These are phyloP conservation scores for Siniperca obscura DNA, from an alignment of 2,797 vertebrate species.

Conservation along the genomic window DNA sequence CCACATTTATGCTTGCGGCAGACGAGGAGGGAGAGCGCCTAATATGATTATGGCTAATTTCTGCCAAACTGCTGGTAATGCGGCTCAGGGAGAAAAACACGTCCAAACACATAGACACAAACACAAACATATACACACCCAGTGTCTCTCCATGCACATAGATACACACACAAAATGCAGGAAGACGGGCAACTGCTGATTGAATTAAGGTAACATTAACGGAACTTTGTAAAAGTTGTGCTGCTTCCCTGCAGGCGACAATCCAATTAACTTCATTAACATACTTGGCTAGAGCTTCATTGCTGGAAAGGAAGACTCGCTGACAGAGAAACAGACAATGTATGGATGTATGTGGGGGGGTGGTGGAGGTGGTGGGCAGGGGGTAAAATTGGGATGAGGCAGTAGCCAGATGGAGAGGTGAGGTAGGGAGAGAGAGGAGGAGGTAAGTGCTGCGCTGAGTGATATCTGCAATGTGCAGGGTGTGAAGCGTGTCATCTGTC, in stretches of 20 bases:
- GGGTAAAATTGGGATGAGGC: conserved; percentile 57
- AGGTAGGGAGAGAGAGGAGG: conserved; percentile 29
- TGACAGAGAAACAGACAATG: conserved; percentile 51
- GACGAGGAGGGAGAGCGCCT: conserved; percentile 52
- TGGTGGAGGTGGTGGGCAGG: neutral
- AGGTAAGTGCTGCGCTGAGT: conserved; percentile 63
- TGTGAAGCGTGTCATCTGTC: conserved; percentile 79
- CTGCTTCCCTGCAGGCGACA: conserved; percentile 53
- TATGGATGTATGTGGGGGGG: conserved; percentile 22
- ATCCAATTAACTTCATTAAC: conserved; percentile 73
- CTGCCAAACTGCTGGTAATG: conserved; percentile 68
- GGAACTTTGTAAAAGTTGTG: conserved; percentile 64
- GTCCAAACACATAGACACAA: conserved; percentile 31
- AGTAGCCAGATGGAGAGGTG: conserved; percentile 68
- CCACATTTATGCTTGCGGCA: conserved; percentile 54
- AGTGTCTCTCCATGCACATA: neutral
- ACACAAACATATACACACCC: neutral
- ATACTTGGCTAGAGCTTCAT: conserved; percentile 65
- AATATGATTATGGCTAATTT: conserved; percentile 74
- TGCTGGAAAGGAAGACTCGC: conserved; percentile 30
- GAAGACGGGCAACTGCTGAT: conserved; percentile 51
- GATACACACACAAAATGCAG: conserved; percentile 3
- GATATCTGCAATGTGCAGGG: conserved; percentile 81
- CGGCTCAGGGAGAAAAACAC: conserved; percentile 40
- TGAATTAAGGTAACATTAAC: conserved; percentile 71